phyloP scores from a whole-genome alignment of 64 coral and sea anemone species.

The Astreopora myriophthalma region DNA sequence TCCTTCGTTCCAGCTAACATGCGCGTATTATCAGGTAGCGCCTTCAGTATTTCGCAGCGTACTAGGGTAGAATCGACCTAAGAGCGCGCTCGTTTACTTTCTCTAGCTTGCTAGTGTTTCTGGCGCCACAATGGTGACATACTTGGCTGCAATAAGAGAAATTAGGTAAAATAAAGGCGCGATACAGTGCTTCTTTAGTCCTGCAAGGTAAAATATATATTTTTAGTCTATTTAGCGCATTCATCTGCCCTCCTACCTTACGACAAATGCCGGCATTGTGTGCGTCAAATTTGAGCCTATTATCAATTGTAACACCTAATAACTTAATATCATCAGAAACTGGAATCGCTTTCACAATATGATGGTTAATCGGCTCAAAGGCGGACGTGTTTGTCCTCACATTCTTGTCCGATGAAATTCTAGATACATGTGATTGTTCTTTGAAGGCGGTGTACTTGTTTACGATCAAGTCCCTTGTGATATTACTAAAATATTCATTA shows the following conservation, averaged over 20 bases:
- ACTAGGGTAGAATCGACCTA: background rate
- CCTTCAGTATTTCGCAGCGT: too few species aligned
- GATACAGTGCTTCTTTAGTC: slow-evolving; percentile 2
- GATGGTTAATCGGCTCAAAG: too few species aligned
- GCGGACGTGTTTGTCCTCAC: too few species aligned
- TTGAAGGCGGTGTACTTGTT: too few species aligned
- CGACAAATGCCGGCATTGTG: slow-evolving; percentile 10
- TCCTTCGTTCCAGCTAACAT: too few species aligned
- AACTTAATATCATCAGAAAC: slow-evolving; percentile 17
- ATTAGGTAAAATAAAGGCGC: background rate
- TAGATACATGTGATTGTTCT: too few species aligned
- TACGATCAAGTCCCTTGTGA: too few species aligned
- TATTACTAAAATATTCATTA: too few species aligned
- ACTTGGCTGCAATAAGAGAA: slow-evolving; percentile 21
- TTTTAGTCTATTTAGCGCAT: background rate
- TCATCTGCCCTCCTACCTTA: background rate
- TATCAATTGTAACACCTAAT: slow-evolving; percentile 56
- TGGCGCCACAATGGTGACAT: background rate
- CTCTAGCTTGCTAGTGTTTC: background rate
- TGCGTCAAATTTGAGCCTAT: slow-evolving; percentile 22
- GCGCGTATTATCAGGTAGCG: too few species aligned
- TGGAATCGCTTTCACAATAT: too few species aligned
- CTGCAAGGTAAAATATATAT: too few species aligned
- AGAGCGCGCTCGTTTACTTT: background rate
- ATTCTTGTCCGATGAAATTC: too few species aligned